A percentile compares a stretch with the other conserved stretches of the same genome.
These are phyloP conservation scores for Genyomyrus donnyi DNA, from an alignment of 2,113 vertebrate species.

Conservation along the genomic window DNA sequence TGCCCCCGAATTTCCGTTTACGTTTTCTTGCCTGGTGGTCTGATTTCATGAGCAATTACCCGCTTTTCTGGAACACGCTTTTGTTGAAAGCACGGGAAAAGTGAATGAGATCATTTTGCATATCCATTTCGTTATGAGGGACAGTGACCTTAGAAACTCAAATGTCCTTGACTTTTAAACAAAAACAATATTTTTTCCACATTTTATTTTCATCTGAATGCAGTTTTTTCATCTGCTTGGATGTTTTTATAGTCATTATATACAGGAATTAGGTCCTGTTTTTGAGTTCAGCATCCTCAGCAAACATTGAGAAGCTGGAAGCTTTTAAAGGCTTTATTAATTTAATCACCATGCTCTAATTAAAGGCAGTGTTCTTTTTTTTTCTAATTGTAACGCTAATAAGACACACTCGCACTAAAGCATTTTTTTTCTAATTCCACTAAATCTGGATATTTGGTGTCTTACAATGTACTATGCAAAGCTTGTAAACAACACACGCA, in stretches of 20 bases:
- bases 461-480: background rate
- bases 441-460: background rate
- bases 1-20: conserved; percentile 63
- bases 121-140: conserved; percentile 24
- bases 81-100: conserved; percentile 22
- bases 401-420: background rate
- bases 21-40: conserved; percentile 65
- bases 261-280: background rate
- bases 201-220: background rate
- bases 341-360: background rate
- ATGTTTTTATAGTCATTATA: background rate
- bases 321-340: background rate
- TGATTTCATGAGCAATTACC: conserved; percentile 56
- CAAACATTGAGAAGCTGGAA: background rate
- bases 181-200: background rate
- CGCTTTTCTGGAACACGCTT: conserved; percentile 23
- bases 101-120: conserved; percentile 37
- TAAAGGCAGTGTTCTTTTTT: background rate
- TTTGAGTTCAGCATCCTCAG: background rate
- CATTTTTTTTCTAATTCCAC: background rate
- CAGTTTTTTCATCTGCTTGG: background rate
- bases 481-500: background rate
- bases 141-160: background rate
- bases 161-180: conserved; percentile 5
- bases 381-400: background rate